Conservation (phyloP, 1,140 invertebrate species). For the Drosophila setifemur region DNA sequence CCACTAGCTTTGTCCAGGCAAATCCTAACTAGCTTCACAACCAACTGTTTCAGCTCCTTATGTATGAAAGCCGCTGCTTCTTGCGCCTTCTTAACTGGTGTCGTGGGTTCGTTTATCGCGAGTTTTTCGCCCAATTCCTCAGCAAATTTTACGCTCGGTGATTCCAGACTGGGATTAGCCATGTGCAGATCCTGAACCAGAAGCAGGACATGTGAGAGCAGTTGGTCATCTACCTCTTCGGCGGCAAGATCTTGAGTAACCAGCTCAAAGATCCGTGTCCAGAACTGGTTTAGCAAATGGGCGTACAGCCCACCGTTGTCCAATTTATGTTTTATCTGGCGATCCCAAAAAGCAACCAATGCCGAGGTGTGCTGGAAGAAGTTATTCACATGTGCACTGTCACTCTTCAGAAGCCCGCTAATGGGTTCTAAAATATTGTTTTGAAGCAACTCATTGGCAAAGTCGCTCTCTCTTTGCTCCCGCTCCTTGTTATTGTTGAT, state of each 20-base stretch:
- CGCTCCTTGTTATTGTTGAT: slow-evolving; percentile 46
- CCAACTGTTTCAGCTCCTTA: slow-evolving; percentile 83
- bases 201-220: slow-evolving; percentile 53
- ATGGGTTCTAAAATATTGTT: slow-evolving; percentile 83
- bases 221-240: slow-evolving; percentile 49
- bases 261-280: slow-evolving; percentile 83
- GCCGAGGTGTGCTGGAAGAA: slow-evolving; percentile 83
- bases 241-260: slow-evolving; percentile 75
- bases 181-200: slow-evolving; percentile 67
- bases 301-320: slow-evolving; percentile 77
- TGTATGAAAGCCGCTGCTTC: slow-evolving; percentile 58
- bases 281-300: slow-evolving; percentile 84
- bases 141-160: slow-evolving; percentile 66
- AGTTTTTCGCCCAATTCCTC: neutral
- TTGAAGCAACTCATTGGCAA: slow-evolving; percentile 66
- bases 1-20: slow-evolving; percentile 78
- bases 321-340: slow-evolving; percentile 69
- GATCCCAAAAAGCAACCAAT: slow-evolving; percentile 85
- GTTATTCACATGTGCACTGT: slow-evolving; percentile 74
- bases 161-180: slow-evolving; percentile 64
- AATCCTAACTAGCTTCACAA: slow-evolving; percentile 83
- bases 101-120: slow-evolving; percentile 23
- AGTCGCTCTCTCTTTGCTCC: slow-evolving; percentile 9
- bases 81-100: slow-evolving; percentile 50
- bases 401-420: slow-evolving; percentile 82